Percentiles rank a stretch among this genome's conserved stretches.
Conservation (phyloP, 2,888 invertebrate species). For the Eupeodes luniger region DNA sequence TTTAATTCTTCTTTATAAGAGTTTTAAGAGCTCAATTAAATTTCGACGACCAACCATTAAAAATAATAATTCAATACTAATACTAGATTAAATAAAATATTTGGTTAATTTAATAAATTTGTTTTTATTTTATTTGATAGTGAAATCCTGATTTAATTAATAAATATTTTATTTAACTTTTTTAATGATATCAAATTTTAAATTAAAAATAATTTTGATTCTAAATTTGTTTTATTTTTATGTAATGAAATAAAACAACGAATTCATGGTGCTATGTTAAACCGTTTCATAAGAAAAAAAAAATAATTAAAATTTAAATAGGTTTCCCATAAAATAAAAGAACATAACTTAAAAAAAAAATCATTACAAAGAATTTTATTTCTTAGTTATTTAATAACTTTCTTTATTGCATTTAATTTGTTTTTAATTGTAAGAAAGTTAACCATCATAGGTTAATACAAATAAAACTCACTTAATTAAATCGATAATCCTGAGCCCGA, state of each 20-base stretch:
- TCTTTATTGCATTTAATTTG: conserved; percentile 38
- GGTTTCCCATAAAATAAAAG: conserved; percentile 54
- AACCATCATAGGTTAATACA: conserved; percentile 5
- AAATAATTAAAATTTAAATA: conserved; percentile 46
- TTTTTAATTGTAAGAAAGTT: background rate
- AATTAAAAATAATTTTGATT: too few species aligned
- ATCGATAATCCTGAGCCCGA: conserved; percentile 83
- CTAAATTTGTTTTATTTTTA: background rate
- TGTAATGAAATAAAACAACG: conserved; percentile 73
- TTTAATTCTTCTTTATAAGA: too few species aligned
- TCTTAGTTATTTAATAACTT: conserved; percentile 69
- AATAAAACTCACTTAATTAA: conserved; percentile 73
- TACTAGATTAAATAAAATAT: too few species aligned
- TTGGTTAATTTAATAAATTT: too few species aligned
- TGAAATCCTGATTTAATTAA: too few species aligned
- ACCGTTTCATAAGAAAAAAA: conserved; percentile 39
- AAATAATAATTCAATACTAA: too few species aligned
- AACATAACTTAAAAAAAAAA: conserved; percentile 6
- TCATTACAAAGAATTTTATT: conserved; percentile 53
- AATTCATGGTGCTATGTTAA: conserved; percentile 77
- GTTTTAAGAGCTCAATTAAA: too few species aligned
- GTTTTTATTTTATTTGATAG: too few species aligned
- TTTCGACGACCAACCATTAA: too few species aligned
- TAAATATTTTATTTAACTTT: background rate
- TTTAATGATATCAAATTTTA: too few species aligned